Conservation (phyloP, 1,140 invertebrate species). For the Drusus annulatus region DNA sequence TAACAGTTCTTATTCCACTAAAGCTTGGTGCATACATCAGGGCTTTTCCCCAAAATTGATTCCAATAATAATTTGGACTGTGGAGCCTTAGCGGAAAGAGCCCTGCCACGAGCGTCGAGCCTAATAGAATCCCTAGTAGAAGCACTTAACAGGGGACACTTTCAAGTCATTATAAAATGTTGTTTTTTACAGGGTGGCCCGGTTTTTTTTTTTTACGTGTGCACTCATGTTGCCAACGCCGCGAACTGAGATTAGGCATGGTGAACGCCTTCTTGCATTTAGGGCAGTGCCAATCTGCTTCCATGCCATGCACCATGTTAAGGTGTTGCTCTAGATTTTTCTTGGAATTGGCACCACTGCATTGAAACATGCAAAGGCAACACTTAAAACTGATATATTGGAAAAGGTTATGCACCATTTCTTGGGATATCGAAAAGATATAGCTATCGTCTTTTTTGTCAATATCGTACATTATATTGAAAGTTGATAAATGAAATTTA, state of each 20-base stretch:
- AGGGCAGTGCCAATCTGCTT: neutral
- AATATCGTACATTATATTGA: neutral
- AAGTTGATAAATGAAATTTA: neutral
- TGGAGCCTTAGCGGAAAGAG: no score
- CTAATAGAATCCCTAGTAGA: no score
- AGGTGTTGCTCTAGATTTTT: neutral
- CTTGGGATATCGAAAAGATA: neutral
- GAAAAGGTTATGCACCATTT: neutral
- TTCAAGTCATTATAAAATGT: no score
- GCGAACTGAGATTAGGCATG: neutral
- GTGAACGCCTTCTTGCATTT: slow-evolving; percentile 10
- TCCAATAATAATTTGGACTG: no score
- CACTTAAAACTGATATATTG: neutral
- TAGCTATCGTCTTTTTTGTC: neutral
- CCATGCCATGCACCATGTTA: neutral
- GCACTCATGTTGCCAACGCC: neutral
- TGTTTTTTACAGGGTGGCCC: no score
- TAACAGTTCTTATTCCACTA: no score
- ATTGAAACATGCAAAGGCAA: neutral
- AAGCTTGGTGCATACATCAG: no score
- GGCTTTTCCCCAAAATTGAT: no score
- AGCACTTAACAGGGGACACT: no score
- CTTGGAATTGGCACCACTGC: neutral
- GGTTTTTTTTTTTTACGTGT: neutral
- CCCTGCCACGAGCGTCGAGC: no score